A percentile compares a stretch with the other conserved stretches of the same genome.
These are phyloP conservation scores for Pelodytes ibericus DNA, from an alignment of 2,797 vertebrate species.

Conservation along the genomic window DNA sequence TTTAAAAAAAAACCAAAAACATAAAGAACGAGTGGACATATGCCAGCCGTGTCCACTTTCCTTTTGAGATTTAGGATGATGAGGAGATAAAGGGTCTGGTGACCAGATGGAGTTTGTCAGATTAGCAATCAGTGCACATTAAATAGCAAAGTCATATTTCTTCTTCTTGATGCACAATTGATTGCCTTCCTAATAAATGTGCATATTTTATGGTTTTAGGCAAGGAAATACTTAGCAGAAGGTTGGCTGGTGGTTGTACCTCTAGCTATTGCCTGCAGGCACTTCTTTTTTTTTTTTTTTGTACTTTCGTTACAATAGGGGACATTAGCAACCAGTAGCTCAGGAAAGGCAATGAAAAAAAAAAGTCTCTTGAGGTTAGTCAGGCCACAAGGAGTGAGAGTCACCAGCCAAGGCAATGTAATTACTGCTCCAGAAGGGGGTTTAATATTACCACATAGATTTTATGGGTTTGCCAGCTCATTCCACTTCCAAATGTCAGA, in stretches of 20 bases:
- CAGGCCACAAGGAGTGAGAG: constrained; percentile 78
- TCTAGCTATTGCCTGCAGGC: constrained; percentile 66
- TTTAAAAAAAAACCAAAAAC: constrained; percentile 56
- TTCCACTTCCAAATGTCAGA: constrained; percentile 86
- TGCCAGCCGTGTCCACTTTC: constrained; percentile 73
- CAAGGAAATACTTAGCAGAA: constrained; percentile 70
- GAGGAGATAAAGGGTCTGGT: constrained; percentile 71
- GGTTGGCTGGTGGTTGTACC: constrained; percentile 66
- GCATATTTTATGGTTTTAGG: constrained; percentile 72
- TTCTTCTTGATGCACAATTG: constrained; percentile 68
- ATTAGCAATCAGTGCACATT: constrained; percentile 70
- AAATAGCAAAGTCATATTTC: constrained; percentile 65
- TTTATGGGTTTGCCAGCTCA: constrained; percentile 77
- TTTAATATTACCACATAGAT: constrained; percentile 81
- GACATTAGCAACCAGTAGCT: constrained; percentile 91
- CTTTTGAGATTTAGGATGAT: constrained; percentile 69
- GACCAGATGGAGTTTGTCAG: constrained; percentile 81
- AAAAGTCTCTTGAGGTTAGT: constrained; percentile 74
- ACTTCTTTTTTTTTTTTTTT: constrained; percentile 63
- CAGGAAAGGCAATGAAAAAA: constrained; percentile 71
- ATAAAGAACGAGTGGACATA: constrained; percentile 61
- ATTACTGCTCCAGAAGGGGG: constrained; percentile 79
- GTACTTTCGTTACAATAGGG: constrained; percentile 73
- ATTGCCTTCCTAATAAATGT: constrained; percentile 68
- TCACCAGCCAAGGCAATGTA: constrained; percentile 86